Evolutionary conservation across 2,113 vertebrate species (phyloP), one percentile per base, ranked within the genome.

Genomic region (Bubo scandiacus): DNA sequence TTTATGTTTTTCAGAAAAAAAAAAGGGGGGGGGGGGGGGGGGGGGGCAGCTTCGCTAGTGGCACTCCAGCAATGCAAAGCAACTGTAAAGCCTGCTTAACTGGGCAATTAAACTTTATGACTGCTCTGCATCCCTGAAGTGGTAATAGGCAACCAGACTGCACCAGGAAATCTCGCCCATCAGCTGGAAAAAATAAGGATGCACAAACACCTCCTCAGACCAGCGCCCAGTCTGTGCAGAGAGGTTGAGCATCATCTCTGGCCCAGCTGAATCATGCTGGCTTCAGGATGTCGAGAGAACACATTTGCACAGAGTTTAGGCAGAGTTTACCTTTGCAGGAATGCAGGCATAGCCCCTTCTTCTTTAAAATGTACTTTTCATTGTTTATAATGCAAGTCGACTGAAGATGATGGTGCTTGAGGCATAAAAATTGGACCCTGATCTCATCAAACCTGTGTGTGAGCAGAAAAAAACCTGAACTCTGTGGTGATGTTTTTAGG

Each of bases 41-140:
- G 43, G 7, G 1, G 6, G 17, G 30, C 61, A 90, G 59, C 21
- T 95, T 86, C 82, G 22, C 58, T 52, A 9, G 22, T 85, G 80
- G 73, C 34, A 68, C 36, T 86, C 49, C 19, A 92, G 66, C 68
- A 75, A 63, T 1, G 4, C 58, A 85, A 88, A 87, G 7, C 81
- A 91, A 85, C 67, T 87, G 58, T 89, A 89, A 95, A 94, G n/a
- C 62, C 59, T 80, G 62, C 63, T 93, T 92, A 93, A 94, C 52
- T 75, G 61, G 36, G 38, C 70, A 86, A 75, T 93, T 95, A 88
- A 94, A 84, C 67, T 92, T 94, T 92, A 92, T 57, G 65, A 73
- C 49, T 43, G 7, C 71, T 94, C 70, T 94, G 68, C 71, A 66
- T 70, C 89, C 65, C 92, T 67, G 49, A 78, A 90, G 74, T 11